These are phyloP conservation scores for Xanthorhoe spadicearia DNA, from an alignment of 2,888 invertebrate species.

Conservation along the genomic window DNA sequence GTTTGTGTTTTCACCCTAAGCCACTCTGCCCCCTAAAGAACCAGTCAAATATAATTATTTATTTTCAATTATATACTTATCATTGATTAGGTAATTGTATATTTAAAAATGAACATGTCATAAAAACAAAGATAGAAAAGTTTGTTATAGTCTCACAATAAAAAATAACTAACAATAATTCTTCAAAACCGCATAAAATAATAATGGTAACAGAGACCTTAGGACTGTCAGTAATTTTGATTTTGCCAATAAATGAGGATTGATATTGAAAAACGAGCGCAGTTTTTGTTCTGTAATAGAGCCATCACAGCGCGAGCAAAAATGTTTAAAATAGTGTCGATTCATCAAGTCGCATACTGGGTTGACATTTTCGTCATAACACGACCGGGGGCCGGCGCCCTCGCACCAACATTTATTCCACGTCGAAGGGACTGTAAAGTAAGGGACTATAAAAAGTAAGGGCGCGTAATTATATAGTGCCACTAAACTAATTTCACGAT, in stretches of 20 bases:
- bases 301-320: constrained; percentile 55
- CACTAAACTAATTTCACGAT: constrained; percentile 85
- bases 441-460: constrained; percentile 79
- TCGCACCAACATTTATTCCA: constrained; percentile 37
- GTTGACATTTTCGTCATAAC: constrained; percentile 84
- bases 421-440: constrained; percentile 36
- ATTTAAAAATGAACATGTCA: too few species aligned
- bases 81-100: too few species aligned
- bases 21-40: background rate
- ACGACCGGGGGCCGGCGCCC: constrained; percentile 61
- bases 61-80: too few species aligned
- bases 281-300: constrained; percentile 44
- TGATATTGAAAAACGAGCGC: constrained; percentile 14
- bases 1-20: constrained; percentile 39
- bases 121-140: too few species aligned
- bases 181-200: too few species aligned
- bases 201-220: background rate
- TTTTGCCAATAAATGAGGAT: background rate
- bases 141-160: too few species aligned
- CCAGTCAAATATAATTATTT: too few species aligned
- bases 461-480: constrained; percentile 84
- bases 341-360: constrained; percentile 82
- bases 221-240: background rate
- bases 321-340: constrained; percentile 81
- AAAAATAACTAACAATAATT: background rate